Evolutionary conservation across 2,113 vertebrate genomes (phyloP).

Genomic region (Lampris megalopsis): DNA sequence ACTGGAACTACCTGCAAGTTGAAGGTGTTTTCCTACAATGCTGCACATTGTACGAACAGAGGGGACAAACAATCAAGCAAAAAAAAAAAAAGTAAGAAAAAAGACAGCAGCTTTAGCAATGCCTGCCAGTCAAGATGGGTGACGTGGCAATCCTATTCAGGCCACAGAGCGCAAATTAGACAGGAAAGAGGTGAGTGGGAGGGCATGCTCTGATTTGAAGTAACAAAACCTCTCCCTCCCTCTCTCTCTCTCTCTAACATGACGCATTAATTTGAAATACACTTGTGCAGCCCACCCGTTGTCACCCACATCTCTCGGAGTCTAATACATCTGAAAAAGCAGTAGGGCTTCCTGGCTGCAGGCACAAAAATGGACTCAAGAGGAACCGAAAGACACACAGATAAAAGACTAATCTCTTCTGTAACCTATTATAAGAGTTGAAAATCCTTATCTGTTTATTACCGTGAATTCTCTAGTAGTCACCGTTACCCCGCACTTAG

Average conservation of each 20-base stretch:
- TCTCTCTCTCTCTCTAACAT: slow-evolving; percentile 5
- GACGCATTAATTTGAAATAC: not conserved
- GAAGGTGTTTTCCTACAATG: too few relatives aligned
- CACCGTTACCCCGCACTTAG: not conserved
- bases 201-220: slow-evolving; percentile 13
- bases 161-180: slow-evolving; percentile 54
- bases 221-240: slow-evolving; percentile 21
- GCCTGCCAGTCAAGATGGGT: slow-evolving; percentile 50
- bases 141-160: slow-evolving; percentile 40
- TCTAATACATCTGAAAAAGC: not conserved
- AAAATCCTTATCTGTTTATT: too few relatives aligned
- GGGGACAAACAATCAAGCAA: not conserved
- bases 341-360: not conserved
- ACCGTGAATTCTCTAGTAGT: not conserved
- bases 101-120: slow-evolving; percentile 1
- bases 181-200: slow-evolving; percentile 33
- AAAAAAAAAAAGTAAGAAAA: slow-evolving; percentile 17
- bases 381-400: too few relatives aligned
- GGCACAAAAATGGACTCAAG: not conserved
- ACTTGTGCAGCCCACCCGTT: not conserved
- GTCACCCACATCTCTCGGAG: not conserved
- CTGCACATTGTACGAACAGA: not conserved
- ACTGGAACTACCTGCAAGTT: too few relatives aligned
- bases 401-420: not conserved
- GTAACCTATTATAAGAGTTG: too few relatives aligned